phyloP scores from a whole-genome alignment of 1,140 invertebrate genomes.

The Tetramorium parvispinum region DNA sequence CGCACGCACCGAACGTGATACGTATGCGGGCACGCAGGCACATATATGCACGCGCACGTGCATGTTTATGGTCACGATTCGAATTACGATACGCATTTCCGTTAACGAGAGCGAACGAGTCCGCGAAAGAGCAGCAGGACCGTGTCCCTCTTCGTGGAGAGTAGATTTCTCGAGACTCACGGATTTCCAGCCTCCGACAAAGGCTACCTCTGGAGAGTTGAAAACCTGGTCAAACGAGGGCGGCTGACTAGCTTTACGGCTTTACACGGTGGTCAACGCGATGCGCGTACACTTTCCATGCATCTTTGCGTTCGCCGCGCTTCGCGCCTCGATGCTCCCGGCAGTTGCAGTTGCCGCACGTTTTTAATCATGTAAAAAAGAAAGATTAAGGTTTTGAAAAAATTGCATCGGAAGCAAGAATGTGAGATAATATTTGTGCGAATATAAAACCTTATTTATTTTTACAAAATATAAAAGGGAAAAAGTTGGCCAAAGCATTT shows the following conservation, averaged over 20 bases:
- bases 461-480: not conserved
- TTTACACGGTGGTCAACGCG: conserved; percentile 56
- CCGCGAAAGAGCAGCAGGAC: not conserved
- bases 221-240: conserved; percentile 72
- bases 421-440: not conserved
- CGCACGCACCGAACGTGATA: not conserved
- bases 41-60: not conserved
- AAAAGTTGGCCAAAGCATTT: not conserved
- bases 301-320: conserved; percentile 43
- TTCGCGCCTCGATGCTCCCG: not conserved
- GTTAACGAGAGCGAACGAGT: conserved; percentile 59
- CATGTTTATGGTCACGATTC: conserved; percentile 54
- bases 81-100: conserved; percentile 57
- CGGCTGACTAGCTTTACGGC: conserved; percentile 66
- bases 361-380: conserved; percentile 5
- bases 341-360: not conserved
- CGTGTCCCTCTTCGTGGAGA: not conserved
- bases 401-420: not conserved
- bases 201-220: conserved; percentile 58
- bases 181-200: conserved; percentile 60
- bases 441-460: conserved; percentile 6
- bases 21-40: not conserved
- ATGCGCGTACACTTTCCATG: conserved; percentile 60
- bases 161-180: not conserved
- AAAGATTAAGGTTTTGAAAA: not conserved